phyloP scores from a whole-genome alignment of 2,113 vertebrate species.

The Oplegnathus fasciatus region DNA sequence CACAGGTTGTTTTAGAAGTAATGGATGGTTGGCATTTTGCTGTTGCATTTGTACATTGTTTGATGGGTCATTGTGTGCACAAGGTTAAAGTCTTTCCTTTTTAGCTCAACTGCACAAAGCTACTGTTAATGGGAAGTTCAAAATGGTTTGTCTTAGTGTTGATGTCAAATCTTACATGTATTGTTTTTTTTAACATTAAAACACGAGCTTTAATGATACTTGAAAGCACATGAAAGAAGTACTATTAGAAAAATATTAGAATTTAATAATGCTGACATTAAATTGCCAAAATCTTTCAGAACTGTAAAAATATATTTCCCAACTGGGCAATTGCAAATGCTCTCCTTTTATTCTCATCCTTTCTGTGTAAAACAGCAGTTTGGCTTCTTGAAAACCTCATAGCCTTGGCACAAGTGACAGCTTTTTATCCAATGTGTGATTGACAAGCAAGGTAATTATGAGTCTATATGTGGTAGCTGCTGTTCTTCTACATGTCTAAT shows the following conservation, averaged over 20 bases:
- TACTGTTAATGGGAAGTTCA: background rate
- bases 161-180: background rate
- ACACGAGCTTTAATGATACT: background rate
- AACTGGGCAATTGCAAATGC: background rate
- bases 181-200: background rate
- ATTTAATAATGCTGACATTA: background rate
- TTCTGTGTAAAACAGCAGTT: background rate
- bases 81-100: background rate
- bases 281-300: background rate
- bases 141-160: background rate
- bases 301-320: background rate
- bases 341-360: background rate
- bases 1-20: background rate
- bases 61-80: background rate
- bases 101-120: background rate
- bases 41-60: background rate
- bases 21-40: background rate
- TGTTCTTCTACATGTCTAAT: slow-evolving; percentile 39
- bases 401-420: background rate
- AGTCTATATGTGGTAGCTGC: slow-evolving; percentile 21
- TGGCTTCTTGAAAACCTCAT: slow-evolving; percentile 12
- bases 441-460: slow-evolving; percentile 33
- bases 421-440: slow-evolving; percentile 32
- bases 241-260: background rate
- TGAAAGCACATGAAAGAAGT: background rate